phyloP scores from a whole-genome alignment of 2,797 vertebrate genomes.

The Steatocranus sp. region DNA sequence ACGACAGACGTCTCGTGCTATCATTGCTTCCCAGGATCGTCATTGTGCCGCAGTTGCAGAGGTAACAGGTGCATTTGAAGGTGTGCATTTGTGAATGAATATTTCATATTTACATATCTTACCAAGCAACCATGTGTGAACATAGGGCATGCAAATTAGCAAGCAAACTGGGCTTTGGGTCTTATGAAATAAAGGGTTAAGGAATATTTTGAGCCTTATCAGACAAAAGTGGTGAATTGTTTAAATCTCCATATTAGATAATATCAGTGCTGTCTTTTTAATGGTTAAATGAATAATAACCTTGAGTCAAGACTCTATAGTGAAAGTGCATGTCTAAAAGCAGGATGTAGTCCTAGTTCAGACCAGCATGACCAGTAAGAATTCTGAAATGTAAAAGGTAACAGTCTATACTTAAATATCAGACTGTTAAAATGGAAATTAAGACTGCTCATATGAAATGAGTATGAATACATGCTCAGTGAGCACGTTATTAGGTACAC shows the following conservation, averaged over 20 bases:
- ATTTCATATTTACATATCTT: constrained; percentile 11
- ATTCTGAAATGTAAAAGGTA: not conserved
- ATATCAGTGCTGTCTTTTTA: not conserved
- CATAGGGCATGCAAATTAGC: not conserved
- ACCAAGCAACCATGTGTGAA: not conserved
- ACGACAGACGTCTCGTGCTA: not conserved
- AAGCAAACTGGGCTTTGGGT: not conserved
- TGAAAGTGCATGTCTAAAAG: not conserved
- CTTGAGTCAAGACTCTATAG: not conserved
- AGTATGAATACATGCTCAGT: not conserved
- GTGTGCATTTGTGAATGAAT: not conserved
- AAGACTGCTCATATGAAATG: not conserved
- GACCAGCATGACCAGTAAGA: not conserved
- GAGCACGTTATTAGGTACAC: not conserved
- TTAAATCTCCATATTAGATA: too few relatives aligned
- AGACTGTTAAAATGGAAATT: not conserved
- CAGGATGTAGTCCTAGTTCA: not conserved
- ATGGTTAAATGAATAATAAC: not conserved
- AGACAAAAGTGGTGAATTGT: not conserved
- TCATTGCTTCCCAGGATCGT: not conserved
- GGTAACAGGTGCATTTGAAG: not conserved
- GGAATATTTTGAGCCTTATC: not conserved
- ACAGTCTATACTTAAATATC: not conserved
- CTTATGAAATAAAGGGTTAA: not conserved
- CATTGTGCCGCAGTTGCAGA: not conserved